Base-by-base conservation (phyloP, 2,888 invertebrate species). In the Ophioninae sp. region DNA sequence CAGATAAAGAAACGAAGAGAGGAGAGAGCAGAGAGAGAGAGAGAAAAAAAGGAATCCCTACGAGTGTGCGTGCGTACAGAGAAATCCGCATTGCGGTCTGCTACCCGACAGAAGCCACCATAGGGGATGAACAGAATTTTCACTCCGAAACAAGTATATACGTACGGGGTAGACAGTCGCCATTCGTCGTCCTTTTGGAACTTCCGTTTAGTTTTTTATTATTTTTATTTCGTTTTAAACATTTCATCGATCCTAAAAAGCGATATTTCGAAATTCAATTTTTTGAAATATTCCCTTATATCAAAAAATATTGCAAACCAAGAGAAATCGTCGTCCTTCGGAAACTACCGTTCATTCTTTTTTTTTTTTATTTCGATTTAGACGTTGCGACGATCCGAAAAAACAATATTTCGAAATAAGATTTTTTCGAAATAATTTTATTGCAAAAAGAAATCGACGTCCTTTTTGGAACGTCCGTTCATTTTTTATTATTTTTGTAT, bases 1-100 rank as follows among this genome's bases (percentile, higher is more conserved):
- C 30, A 61, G 74, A 39, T 20, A 20, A 41, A 73, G 20, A 30
- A 21, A 50, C 10, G 59, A 67, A 68, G 59, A 61, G 17, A 44
- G 59, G 23, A 50, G 37, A 13, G 21, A 21, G n/a, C 13, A 39
- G 76, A 37, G 37, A 64, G 23, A 65, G 72, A 70, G 41, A 23
- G 37, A 61, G 30, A 56, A 17, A 39, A 73, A 65, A 59, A n/a
- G 61, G 82, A 69, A 87, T 83, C 81, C 75, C 79, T 68, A 73
- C 69, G 81, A 81, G 85, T 81, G 78, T 70, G 84, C 75, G 76
- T 83, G 84, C 82, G 86, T 83, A 84, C 69, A 56, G 83, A 81
- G 87, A 87, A 87, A 89, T 87, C 88, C 88, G 90, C 89, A 89
- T 87, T 89, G 90, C 88, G 89, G 90, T 89, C 87, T 74, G 74